Conservation (phyloP, 2,888 invertebrate species). For the Hololepta plana region DNA sequence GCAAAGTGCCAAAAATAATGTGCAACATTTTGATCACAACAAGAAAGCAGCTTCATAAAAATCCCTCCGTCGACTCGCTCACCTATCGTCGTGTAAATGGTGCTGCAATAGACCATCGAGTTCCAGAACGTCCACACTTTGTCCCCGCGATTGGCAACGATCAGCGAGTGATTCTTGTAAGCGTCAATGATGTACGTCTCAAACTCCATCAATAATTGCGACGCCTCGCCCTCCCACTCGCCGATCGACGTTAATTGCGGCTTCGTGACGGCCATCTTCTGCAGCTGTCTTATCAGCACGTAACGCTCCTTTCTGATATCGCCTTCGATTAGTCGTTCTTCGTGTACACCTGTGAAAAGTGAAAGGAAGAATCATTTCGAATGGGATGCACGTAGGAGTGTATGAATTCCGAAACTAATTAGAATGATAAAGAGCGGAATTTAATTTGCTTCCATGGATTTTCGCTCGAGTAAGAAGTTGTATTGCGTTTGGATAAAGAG, state of each 20-base stretch:
- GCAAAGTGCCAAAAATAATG: too few relatives aligned
- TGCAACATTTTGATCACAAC: too few relatives aligned
- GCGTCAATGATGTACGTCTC: slow-evolving; percentile 28
- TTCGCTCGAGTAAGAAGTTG: too few relatives aligned
- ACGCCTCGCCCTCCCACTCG: slow-evolving; percentile 32
- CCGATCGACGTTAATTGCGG: slow-evolving; percentile 18
- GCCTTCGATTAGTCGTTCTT: slow-evolving; percentile 16
- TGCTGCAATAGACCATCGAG: slow-evolving; percentile 71
- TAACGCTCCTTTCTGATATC: slow-evolving; percentile 18
- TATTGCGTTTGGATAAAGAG: too few relatives aligned
- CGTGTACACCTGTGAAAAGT: slow-evolving; percentile 13
- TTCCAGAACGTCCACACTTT: slow-evolving; percentile 72
- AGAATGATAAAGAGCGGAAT: too few relatives aligned
- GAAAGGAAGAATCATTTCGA: not conserved
- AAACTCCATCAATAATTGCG: slow-evolving; percentile 31
- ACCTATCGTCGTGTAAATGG: slow-evolving; percentile 83
- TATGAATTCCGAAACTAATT: too few relatives aligned
- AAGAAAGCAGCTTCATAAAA: too few relatives aligned
- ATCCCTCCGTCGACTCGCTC: slow-evolving; percentile 20
- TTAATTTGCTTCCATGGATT: too few relatives aligned
- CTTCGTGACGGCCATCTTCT: slow-evolving; percentile 16
- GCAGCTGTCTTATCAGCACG: slow-evolving; percentile 17
- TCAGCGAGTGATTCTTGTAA: slow-evolving; percentile 16
- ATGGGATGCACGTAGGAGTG: too few relatives aligned
- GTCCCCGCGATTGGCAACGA: slow-evolving; percentile 22